These are phyloP conservation scores for Monopis laevigella DNA, from an alignment of 2,888 invertebrate species.

Conservation along the genomic window DNA sequence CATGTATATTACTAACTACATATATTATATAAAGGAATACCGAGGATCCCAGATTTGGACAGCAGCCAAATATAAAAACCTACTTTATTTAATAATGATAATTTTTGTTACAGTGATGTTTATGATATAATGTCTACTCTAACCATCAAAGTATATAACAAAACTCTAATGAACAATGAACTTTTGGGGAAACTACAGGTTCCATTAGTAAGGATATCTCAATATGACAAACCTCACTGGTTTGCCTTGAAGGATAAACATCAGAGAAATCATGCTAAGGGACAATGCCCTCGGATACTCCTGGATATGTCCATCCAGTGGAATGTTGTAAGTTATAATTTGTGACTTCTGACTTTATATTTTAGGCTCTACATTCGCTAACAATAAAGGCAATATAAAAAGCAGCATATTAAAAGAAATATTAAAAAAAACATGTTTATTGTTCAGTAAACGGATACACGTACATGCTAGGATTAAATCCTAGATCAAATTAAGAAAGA, in stretches of 20 bases:
- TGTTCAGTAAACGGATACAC: too few species aligned
- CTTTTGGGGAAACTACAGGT: constrained; percentile 43
- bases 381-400: too few species aligned
- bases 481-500: too few species aligned
- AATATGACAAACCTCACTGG: constrained; percentile 37
- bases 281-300: constrained; percentile 46
- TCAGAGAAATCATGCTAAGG: constrained; percentile 38
- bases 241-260: constrained; percentile 44
- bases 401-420: too few species aligned
- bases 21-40: too few species aligned
- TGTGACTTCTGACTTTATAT: too few species aligned
- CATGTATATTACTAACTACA: too few species aligned
- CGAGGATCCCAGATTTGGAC: too few species aligned
- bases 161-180: constrained; percentile 30
- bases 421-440: too few species aligned
- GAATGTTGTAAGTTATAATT: constrained; percentile 44
- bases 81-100: too few species aligned
- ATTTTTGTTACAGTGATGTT: constrained; percentile 45
- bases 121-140: constrained; percentile 47
- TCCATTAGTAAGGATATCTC: constrained; percentile 39
- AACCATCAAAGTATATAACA: constrained; percentile 42
- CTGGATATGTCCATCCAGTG: constrained; percentile 44
- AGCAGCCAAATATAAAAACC: too few species aligned
- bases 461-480: neutral
- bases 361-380: too few species aligned